Base-by-base conservation (phyloP, 1,140 invertebrate species). In the Leptinotarsa texana region DNA sequence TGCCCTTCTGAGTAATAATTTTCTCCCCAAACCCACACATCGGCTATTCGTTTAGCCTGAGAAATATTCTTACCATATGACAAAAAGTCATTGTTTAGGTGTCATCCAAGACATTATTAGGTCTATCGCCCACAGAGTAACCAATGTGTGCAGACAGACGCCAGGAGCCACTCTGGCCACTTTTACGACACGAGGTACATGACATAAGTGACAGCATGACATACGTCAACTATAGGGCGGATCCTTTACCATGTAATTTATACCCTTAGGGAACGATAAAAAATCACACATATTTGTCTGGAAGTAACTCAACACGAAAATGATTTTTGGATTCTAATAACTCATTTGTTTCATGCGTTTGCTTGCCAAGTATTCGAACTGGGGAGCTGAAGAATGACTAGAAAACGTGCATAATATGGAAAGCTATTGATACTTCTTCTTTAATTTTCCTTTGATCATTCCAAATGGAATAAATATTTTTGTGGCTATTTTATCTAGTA, bases 21-120 rank as follows among this genome's bases (percentile, higher is more conserved):
- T 42, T 42, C 6, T 42, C 33, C 2, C 8, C 8, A 11, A 42
- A 42, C 33, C 33, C 33, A 42, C 33, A 42, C 33, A 42, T 42
- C 33, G 33, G 33, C 6, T 42, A 11, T 42, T 42, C 33, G 33
- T 42, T 42, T 11, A 42, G 33, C 33, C 33, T 42, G 33, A 42
- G 33, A 72, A 71, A 65, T 42, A 72, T 69, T 22, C 47, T 18
- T 67, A 66, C 48, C 42, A 75, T 63, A 63, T 72, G 57, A 72
- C 48, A 57, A 62, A 62, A 72, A 65, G 49, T 33, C 62, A 72
- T 67, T 67, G 65, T 67, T 24, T 67, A 67, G 65, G 65, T 67
- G 65, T 67, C 65, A 67, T 67, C 33, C 65, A 15, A 67, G 24
- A 67, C 65, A 67, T 67, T 67, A 67, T 18, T 67, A 42, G 65